A percentile compares a stretch with the other conserved stretches of the same genome.
These are phyloP conservation scores for Marmota flaviventris DNA, from an alignment of 2,113 vertebrate species.

Conservation along the genomic window DNA sequence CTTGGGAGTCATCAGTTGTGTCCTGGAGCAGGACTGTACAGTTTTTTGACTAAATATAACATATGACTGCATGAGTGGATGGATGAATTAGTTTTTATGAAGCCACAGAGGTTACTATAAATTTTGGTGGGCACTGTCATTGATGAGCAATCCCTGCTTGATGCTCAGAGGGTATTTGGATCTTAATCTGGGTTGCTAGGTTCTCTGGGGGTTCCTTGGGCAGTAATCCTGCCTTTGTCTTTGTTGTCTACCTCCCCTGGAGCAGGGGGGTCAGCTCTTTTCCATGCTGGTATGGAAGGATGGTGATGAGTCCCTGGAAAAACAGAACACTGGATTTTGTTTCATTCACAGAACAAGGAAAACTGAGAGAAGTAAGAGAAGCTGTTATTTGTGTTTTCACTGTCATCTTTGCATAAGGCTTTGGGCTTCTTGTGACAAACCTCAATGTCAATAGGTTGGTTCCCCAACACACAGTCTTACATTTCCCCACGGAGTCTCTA, in stretches of 20 bases:
- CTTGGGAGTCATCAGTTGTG: neutral
- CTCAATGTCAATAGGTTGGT: neutral
- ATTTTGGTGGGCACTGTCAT: neutral
- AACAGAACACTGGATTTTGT: neutral
- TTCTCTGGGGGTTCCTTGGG: neutral
- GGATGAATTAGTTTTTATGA: neutral
- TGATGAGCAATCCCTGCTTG: neutral
- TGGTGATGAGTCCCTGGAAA: neutral
- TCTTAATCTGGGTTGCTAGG: neutral
- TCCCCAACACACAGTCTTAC: neutral
- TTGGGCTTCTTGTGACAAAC: neutral
- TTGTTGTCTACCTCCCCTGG: neutral
- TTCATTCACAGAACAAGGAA: neutral
- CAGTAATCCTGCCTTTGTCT: neutral
- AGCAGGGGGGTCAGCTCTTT: neutral
- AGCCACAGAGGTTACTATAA: neutral
- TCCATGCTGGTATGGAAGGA: neutral
- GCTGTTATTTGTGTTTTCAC: neutral
- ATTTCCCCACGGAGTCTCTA: neutral
- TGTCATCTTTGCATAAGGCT: neutral
- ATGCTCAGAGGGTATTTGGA: neutral
- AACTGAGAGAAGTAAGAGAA: neutral
- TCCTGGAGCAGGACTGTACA: neutral
- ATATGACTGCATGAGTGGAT: neutral
- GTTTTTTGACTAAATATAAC: neutral